Percentiles rank a stretch among this genome's conserved stretches.
These are phyloP conservation scores for Drosophila phalerata DNA, from an alignment of 2,888 invertebrate genomes.

Conservation along the genomic window DNA sequence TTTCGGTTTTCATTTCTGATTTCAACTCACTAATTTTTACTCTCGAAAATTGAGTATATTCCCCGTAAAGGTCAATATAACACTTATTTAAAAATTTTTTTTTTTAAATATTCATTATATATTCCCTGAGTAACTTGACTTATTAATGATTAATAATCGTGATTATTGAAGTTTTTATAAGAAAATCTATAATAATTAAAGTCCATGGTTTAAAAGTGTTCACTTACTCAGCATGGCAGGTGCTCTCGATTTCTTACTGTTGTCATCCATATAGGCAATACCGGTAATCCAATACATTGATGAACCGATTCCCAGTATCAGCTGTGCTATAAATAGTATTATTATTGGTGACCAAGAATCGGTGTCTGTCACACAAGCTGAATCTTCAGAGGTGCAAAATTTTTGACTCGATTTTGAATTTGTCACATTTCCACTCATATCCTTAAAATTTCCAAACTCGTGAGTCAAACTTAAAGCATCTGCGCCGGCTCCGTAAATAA, in stretches of 20 bases:
- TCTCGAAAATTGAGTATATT: no score
- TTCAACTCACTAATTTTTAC: no score
- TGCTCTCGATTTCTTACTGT: slow-evolving; percentile 89
- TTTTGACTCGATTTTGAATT: background rate
- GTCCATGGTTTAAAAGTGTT: no score
- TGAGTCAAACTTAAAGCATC: slow-evolving; percentile 88
- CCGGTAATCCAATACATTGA: slow-evolving; percentile 89
- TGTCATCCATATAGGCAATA: slow-evolving; percentile 90
- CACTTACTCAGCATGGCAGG: slow-evolving; percentile 88
- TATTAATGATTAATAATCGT: no score
- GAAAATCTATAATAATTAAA: no score
- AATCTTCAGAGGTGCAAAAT: slow-evolving; percentile 13
- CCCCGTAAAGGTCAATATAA: no score
- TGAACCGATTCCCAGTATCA: slow-evolving; percentile 89
- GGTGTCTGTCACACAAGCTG: slow-evolving; percentile 30
- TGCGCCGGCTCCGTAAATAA: slow-evolving; percentile 89
- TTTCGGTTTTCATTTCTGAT: no score
- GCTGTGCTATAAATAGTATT: slow-evolving; percentile 87
- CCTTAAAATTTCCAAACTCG: slow-evolving; percentile 86
- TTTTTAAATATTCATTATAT: no score
- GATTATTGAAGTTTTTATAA: no score
- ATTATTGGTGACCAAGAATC: slow-evolving; percentile 85
- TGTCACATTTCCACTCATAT: slow-evolving; percentile 77
- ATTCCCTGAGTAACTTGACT: no score
- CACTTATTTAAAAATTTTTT: no score